Base-by-base conservation (phyloP, 2,797 vertebrate species). In the Poeciliopsis gracilis region DNA sequence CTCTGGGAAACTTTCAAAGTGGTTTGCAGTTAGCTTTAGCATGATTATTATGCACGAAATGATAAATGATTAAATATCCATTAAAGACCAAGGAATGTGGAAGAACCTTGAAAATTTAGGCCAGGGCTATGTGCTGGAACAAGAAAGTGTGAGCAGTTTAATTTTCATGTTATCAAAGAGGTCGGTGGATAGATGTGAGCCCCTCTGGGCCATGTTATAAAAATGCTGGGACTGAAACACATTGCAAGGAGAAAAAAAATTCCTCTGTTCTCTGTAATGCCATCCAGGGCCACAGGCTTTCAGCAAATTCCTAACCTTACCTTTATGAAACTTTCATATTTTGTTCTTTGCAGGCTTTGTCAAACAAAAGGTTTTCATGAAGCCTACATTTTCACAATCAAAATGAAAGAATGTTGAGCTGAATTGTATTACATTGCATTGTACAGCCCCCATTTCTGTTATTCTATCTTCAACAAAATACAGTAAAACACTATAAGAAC, bases 181-280 rank as follows among this genome's bases (percentile, higher is more conserved):
- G 59, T 78, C 74, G 82, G 74, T 72, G 49, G 72, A 66, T 51
- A 53, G 33, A 53, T 47, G 45, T 47, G 13, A 47, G 76, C 82
- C 82, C 82, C 87, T 86, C 45, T 76, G 72, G 82, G 82, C 80
- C 72, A 78, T 83, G 78, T 82, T 77, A 78, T 87, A 84, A 89
- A 91, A 90, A 89, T 85, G 67, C 75, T 84, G 87, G 79, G 72
- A 49, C 78, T 86, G 73, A 82, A 88, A 77, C 66, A 76, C 36
- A 47, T 23, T 57, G 76, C 38, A 12, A 78, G 66, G 11, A 67
- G 80, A 85, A 85, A 87, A 61, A 61, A 80, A 79, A 82, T 77
- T 77, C 76, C 36, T 57, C 70, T 36, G 77, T 83, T 84, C 63
- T 71, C 13, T 75, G 36, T 80, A 79, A 84, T 73, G 63, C 30